Base-by-base conservation (phyloP, 2,113 vertebrate species). In the Nanger granti region DNA sequence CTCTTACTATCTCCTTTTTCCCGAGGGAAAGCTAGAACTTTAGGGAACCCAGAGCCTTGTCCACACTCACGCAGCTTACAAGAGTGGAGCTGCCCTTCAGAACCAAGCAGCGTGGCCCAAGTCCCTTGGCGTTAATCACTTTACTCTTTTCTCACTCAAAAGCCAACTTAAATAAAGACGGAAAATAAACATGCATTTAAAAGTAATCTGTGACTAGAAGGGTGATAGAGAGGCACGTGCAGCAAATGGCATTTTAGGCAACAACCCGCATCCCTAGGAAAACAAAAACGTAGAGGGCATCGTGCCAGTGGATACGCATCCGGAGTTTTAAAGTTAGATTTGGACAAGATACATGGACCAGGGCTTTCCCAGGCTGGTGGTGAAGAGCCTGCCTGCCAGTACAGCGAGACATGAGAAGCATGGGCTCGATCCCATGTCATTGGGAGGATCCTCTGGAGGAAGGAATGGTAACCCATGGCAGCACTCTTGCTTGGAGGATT, bases 271-370 rank as follows among this genome's bases (percentile, higher is more conserved):
- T 47, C 69, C 31, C 59, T 26, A 44, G n/a, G n/a, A 73, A 29
- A 52, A 22, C 8, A 14, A 31, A 34, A 24, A 3, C 18, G 6
- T 5, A 13, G 18, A 13, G 18, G 3, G 52, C n/a, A 13, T 52
- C 31, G 3, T 5, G 2, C 0, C 1, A n/a, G 66, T 52, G 47
- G 59, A 9, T 2, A 11, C 3, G 3, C 15, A 22, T 37, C 2
- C 0, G 44, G 66, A 47, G 17, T 0, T 49, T 17, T 22, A 9
- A 49, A 7, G 0, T 5, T 10, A 84, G 62, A 49, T 8, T 2
- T 73, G 54, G 55, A 28, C 59, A 3, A 29, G 10, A 2, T 1
- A 11, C 29, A 2, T 5, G n/a, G 49, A 84, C 18, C 80, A 44
- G 73, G 24, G 11, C 3, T 28, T 79, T 44, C 41, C 24, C 73